Evolutionary conservation across 2,888 invertebrate genomes (phyloP), one percentile per base, ranked within the genome.

Genomic region (Drosophila anomelani): DNA sequence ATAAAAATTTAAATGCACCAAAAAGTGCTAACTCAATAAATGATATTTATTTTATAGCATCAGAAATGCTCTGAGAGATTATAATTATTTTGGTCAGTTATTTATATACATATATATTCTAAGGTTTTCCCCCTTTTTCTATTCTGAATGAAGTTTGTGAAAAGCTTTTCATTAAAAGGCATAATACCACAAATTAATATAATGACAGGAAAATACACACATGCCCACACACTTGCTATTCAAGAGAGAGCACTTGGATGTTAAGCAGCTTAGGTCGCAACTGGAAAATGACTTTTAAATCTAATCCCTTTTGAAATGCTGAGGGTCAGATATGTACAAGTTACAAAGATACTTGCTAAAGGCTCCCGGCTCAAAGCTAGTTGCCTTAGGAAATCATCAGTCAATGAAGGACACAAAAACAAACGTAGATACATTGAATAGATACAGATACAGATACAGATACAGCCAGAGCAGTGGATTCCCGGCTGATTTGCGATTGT

Each of bases 401-500:
- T 88, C 81, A 76, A 49, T 54, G 9, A 63, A 43, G 47, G 49
- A 36, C 17, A 49, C 43, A 53, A 17, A 60, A 17, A 72, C 39
- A 53, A 32, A 32, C 38, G 44, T 41, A 29, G 55, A 44, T 53
- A 66, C 58, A 67, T 53, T 53, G 51, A 53, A 53, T 53, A 83
- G 78, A 80, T 20, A 43, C 32, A 15, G 39, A n/a, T 32, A 43
- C 32, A 15, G 39, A n/a, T 32, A 29, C 29, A 29, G 29, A 29
- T 29, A 29, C 29, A 29, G 29, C 29, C 29, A 29, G 29, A 17
- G 34, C 36, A 55, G 56, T 49, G 57, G 69, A 57, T 56, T 68
- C 79, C 68, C 67, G 59, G 79, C 77, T 85, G 88, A 87, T 88
- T 85, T 87, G 85, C 78, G 85, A 85, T 85, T 89, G 87, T 87